Evolutionary conservation across 2,888 invertebrate genomes (phyloP), one percentile per base, ranked within the genome.

Genomic region (Hirtodrosophila alboralis): DNA sequence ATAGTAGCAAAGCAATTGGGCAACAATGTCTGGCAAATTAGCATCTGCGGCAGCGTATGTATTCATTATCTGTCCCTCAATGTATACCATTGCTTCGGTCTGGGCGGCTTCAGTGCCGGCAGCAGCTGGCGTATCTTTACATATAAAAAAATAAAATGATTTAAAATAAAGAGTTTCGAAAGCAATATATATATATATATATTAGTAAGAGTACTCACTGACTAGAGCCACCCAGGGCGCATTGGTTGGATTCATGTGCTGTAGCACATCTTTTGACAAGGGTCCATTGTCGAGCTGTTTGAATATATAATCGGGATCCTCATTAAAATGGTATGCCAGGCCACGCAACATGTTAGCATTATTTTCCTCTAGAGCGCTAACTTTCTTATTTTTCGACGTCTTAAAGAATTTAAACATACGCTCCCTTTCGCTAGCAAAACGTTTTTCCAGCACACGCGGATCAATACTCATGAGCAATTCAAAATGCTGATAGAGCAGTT

Each of bases 141-240:
- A 44, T 9, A n/a, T 14, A 14, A 14, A 8, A 5, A 34, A 14
- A 4, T 18, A n/a, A n/a, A n/a, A n/a, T 6, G 7, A 23, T 7
- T 23, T 23, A 23, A 23, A 23, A 6, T 5, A 23, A 23, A 23
- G 23, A 23, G 18, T 18, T 18, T 18, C n/a, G n/a, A n/a, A n/a
- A n/a, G n/a, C n/a, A 18, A 1, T 6, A 23, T 23, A 23, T 23
- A 3, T 23, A 4, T 21, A 5, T 4, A 21, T 21, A 21, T 21
- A n/a, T 5, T 10, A 12, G 3, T 1, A 1, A 4, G 5, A 14
- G 6, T 40, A 79, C 80, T 86, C 44, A 81, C 81, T 81, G 86
- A 81, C 80, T 87, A 81, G 73, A 49, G 87, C 81, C 64, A 86
- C 70, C 81, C 81, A 81, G 38, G 81, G 81, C 34, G 81, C 81